These are phyloP conservation scores for Taenaris catops DNA, from an alignment of 2,888 invertebrate species.

Conservation along the genomic window DNA sequence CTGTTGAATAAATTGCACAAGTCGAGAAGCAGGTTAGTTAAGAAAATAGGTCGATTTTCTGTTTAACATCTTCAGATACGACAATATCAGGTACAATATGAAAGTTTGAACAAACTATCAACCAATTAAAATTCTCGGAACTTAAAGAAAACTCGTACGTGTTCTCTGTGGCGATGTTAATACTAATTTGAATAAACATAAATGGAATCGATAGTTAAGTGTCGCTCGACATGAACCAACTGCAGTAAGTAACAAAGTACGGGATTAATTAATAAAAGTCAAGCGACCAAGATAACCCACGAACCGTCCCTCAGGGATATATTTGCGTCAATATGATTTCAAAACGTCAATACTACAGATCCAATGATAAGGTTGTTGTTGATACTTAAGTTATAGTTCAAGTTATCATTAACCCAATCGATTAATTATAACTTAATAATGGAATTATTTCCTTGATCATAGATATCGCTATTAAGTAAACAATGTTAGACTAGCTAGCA, in stretches of 20 bases:
- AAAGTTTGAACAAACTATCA: too few species aligned
- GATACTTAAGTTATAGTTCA: slow-evolving; percentile 45
- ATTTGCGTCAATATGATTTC: slow-evolving; percentile 56
- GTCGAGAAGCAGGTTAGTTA: too few species aligned
- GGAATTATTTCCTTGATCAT: slow-evolving; percentile 23
- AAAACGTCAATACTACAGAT: slow-evolving; percentile 36
- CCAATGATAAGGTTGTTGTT: slow-evolving; percentile 43
- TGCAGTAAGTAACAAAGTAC: slow-evolving; percentile 18
- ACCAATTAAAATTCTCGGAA: too few species aligned
- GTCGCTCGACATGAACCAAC: slow-evolving; percentile 13
- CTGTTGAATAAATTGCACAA: too few species aligned
- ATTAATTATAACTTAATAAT: slow-evolving; percentile 29
- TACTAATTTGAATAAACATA: slow-evolving; percentile 18
- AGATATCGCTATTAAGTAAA: slow-evolving; percentile 4
- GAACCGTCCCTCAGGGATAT: slow-evolving; percentile 38
- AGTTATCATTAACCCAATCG: slow-evolving; percentile 51
- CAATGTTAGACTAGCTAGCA: too few species aligned
- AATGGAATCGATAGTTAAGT: slow-evolving; percentile 14
- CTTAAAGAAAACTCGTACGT: slow-evolving; percentile 6
- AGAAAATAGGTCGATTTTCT: too few species aligned
- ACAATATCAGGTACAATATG: too few species aligned
- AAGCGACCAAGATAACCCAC: slow-evolving; percentile 49
- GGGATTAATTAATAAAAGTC: slow-evolving; percentile 50
- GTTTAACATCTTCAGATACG: too few species aligned
- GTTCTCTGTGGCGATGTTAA: slow-evolving; percentile 10